These are phyloP conservation scores for Tetranychus piercei DNA, from an alignment of 2,888 invertebrate species.

Conservation along the genomic window DNA sequence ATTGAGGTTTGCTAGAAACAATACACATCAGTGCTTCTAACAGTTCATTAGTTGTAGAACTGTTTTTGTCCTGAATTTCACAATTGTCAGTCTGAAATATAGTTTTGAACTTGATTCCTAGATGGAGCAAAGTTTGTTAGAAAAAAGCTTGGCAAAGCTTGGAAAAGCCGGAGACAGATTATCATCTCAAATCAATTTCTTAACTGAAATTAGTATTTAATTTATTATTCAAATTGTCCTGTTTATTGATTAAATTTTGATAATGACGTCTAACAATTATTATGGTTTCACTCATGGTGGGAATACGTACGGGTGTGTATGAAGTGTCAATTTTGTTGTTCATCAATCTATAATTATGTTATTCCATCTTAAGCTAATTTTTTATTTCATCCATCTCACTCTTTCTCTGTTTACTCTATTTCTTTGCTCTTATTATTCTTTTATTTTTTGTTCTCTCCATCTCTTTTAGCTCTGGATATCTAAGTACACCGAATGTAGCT, in stretches of 20 bases:
- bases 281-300: slow-evolving; percentile 84
- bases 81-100: no score
- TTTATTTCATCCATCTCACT: neutral
- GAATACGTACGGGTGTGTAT: slow-evolving; percentile 53
- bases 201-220: no score
- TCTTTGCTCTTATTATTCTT: neutral
- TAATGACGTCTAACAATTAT: slow-evolving; percentile 55
- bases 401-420: neutral
- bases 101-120: no score
- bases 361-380: neutral
- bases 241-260: slow-evolving; percentile 11
- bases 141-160: no score
- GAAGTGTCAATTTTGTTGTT: neutral
- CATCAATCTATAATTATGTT: neutral
- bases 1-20: no score
- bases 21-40: no score
- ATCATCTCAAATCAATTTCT: no score
- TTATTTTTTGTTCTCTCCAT: neutral
- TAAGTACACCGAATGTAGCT: slow-evolving; percentile 20
- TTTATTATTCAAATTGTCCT: neutral
- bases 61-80: no score
- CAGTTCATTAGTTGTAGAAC: no score
- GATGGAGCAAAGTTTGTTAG: no score
- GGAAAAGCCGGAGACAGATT: no score
- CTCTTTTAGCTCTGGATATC: neutral